Conservation (phyloP, 1,140 invertebrate species). For the Danaus melanippus region DNA sequence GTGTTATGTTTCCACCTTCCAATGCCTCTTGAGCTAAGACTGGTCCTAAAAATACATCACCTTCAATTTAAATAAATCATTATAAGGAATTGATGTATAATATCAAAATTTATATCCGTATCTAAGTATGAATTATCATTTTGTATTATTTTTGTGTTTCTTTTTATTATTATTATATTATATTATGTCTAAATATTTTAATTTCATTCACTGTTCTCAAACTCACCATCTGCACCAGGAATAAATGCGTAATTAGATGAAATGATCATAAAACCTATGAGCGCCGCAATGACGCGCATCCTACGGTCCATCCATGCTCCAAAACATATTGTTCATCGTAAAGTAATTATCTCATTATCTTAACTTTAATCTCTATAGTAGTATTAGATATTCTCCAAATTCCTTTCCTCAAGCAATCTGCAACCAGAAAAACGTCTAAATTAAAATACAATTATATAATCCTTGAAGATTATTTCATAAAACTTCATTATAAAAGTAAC, state of each 20-base stretch:
- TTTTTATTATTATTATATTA: too few species aligned
- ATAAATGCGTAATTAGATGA: slow-evolving; percentile 38
- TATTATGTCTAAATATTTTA: too few species aligned
- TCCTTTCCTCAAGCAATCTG: too few species aligned
- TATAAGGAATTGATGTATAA: too few species aligned
- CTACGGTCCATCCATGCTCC: slow-evolving; percentile 64
- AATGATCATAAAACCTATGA: slow-evolving; percentile 40
- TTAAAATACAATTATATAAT: too few species aligned
- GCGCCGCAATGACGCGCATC: slow-evolving; percentile 55
- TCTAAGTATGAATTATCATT: too few species aligned
- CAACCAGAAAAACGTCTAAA: too few species aligned
- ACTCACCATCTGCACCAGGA: slow-evolving; percentile 53
- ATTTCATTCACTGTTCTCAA: neutral
- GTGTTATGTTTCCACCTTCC: slow-evolving; percentile 74
- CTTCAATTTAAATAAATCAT: slow-evolving; percentile 1
- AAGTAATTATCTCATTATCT: slow-evolving; percentile 11
- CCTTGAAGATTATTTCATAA: too few species aligned
- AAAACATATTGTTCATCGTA: slow-evolving; percentile 31
- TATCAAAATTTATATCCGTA: too few species aligned
- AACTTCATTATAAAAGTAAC: too few species aligned
- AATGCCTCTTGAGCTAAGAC: slow-evolving; percentile 74
- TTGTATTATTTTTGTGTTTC: too few species aligned
- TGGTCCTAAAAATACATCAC: slow-evolving; percentile 59
- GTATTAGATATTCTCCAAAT: too few species aligned
- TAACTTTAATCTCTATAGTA: neutral